Evolutionary conservation across 2,888 invertebrate genomes (phyloP).

Genomic region (Sepioteuthis lessoniana): DNA sequence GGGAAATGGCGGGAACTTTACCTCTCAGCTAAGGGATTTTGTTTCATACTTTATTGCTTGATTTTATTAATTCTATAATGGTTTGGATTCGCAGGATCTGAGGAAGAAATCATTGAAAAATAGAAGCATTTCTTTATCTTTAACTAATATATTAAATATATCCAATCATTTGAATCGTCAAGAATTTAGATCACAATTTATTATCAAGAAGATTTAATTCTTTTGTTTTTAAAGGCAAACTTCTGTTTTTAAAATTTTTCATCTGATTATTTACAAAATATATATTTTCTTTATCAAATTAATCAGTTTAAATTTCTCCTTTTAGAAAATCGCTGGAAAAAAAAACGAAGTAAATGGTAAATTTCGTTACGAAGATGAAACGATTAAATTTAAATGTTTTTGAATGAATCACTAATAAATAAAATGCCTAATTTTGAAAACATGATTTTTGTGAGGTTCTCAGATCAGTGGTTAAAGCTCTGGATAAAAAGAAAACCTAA

Average conservation of each 20-base stretch:
- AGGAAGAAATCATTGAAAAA: not conserved
- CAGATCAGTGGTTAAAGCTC: not conserved
- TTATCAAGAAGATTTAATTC: not conserved
- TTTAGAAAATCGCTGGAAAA: too few species aligned
- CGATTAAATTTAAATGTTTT: too few species aligned
- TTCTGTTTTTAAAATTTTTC: not conserved
- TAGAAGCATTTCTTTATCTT: not conserved
- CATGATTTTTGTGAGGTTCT: too few species aligned
- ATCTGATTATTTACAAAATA: not conserved
- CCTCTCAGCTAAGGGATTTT: not conserved
- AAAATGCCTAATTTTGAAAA: too few species aligned
- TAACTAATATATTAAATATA: not conserved
- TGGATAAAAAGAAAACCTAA: not conserved
- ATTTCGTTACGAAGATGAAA: too few species aligned
- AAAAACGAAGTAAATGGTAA: too few species aligned
- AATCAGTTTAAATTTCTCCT: too few species aligned
- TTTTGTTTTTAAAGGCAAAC: not conserved
- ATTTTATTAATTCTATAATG: not conserved
- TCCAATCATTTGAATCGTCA: not conserved
- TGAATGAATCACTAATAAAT: too few species aligned
- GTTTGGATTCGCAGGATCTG: not conserved
- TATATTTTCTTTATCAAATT: not conserved
- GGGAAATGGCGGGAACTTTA: not conserved
- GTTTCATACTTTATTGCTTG: not conserved
- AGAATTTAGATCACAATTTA: not conserved